Evolutionary conservation across 1,140 invertebrate genomes (phyloP).

Genomic region (Eriosoma lanigerum): DNA sequence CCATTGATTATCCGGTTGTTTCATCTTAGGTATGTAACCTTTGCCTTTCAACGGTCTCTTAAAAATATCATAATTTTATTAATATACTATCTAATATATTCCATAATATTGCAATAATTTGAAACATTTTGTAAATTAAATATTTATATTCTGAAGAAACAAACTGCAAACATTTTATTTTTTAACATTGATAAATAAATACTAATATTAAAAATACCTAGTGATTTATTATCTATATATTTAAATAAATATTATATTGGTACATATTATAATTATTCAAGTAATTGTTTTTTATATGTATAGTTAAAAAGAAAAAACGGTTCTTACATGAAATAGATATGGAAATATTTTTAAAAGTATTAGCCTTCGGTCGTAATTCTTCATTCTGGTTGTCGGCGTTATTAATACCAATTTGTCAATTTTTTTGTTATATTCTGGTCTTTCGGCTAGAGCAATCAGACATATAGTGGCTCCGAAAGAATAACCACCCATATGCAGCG

Average conservation of each 20-base stretch:
- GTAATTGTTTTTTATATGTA: too few species aligned
- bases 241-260: too few species aligned
- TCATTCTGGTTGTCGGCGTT: constrained; percentile 61
- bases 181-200: too few species aligned
- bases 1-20: constrained; percentile 21
- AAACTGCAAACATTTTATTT: too few species aligned
- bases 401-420: constrained; percentile 61
- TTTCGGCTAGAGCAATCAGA: constrained; percentile 60
- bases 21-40: background rate
- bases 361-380: constrained; percentile 19
- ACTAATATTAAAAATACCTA: too few species aligned
- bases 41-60: background rate
- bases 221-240: too few species aligned
- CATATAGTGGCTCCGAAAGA: constrained; percentile 69
- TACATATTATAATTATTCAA: too few species aligned
- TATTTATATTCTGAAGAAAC: too few species aligned
- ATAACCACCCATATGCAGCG: constrained; percentile 65
- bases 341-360: background rate
- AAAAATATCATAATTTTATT: background rate
- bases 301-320: too few species aligned
- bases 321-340: constrained; percentile 9
- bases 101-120: too few species aligned
- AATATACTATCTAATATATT: too few species aligned
- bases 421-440: constrained; percentile 63
- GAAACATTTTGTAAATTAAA: too few species aligned